Base-by-base conservation (phyloP, 1,140 invertebrate species). In the Trypoxylus dichotomus region DNA sequence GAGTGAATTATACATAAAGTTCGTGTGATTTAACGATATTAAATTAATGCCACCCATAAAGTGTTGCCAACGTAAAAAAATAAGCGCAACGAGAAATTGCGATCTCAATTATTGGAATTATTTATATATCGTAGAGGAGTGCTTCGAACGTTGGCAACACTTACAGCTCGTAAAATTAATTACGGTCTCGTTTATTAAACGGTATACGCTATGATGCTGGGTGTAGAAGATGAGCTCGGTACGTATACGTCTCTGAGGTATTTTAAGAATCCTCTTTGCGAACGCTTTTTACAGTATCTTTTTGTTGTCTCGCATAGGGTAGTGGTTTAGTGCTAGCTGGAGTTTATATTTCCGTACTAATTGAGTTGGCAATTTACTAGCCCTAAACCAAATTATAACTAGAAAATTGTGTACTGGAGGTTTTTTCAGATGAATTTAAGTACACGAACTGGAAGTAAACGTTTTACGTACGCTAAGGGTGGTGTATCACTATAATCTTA, bases 121-220 rank as follows among this genome's bases (percentile, higher is more conserved):
- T 58, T 58, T 58, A 58, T 58, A 58, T 13, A 58, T 58, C 47
- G 47, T 5, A 13, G 47, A 11, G 15, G 2, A 58, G 47, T 58
- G 21, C 21, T 13, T 58, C 2, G 47, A 58, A 58, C 21, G 47
- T 58, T 58, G 47, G 47, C 47, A 58, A 58, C 47, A 58, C 47
- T 58, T 58, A 58, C 47, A 5, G 47, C 15, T 58, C 47, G 47
- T 58, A 58, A 58, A 58, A 58, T 58, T 58, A 58, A 58, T 58
- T 58, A 58, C 15, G 47, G 15, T 19, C 47, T 58, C 47, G 47
- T 58, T 58, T 58, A 58, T 58, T 58, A 58, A 37, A 37, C 32
- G 7, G 47, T n/a, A 7, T 58, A 21, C 47, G 21, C 15, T 21
- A n/a, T 19, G 47, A 58, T 58, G 47, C 6, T 19, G 47, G 7